Percentiles rank a stretch among this genome's conserved stretches.
Conservation (phyloP, 2,113 vertebrate genomes). For the Hyperoodon ampullatus region DNA sequence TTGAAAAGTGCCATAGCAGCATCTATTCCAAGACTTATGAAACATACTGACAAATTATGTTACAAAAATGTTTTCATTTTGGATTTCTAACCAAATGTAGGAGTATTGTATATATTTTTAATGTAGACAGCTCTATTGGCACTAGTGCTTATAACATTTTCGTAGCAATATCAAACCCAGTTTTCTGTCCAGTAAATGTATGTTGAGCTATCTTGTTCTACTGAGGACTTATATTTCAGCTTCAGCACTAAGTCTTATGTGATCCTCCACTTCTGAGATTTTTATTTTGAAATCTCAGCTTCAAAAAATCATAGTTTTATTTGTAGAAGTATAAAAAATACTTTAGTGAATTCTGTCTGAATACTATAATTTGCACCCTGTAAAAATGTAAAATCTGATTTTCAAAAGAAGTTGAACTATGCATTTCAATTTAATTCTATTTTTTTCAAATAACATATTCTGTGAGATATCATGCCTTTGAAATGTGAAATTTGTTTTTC, state of each 20-base stretch:
- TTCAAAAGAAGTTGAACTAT: background rate
- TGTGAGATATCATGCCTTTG: background rate
- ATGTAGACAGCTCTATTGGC: conserved; percentile 10
- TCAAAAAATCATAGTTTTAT: conserved; percentile 11
- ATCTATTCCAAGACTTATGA: background rate
- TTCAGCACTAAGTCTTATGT: too few species aligned
- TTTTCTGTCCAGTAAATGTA: background rate
- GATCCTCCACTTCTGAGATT: background rate
- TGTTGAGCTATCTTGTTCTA: background rate
- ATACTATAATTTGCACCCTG: background rate
- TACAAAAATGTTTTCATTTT: conserved; percentile 26
- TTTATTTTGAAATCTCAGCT: background rate
- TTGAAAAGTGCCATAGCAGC: background rate
- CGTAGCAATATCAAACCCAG: background rate
- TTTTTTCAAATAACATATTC: background rate
- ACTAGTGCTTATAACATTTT: background rate
- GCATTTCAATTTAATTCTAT: background rate
- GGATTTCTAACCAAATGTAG: conserved; percentile 7
- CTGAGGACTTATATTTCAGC: conserved; percentile 9
- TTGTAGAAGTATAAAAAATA: background rate
- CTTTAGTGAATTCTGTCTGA: background rate
- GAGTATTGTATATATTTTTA: background rate
- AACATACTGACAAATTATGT: conserved; percentile 21
- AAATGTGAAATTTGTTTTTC: background rate
- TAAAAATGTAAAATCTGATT: background rate